These are phyloP conservation scores for Hippocampus mohnikei DNA, from an alignment of 2,113 vertebrate species.

Conservation along the genomic window DNA sequence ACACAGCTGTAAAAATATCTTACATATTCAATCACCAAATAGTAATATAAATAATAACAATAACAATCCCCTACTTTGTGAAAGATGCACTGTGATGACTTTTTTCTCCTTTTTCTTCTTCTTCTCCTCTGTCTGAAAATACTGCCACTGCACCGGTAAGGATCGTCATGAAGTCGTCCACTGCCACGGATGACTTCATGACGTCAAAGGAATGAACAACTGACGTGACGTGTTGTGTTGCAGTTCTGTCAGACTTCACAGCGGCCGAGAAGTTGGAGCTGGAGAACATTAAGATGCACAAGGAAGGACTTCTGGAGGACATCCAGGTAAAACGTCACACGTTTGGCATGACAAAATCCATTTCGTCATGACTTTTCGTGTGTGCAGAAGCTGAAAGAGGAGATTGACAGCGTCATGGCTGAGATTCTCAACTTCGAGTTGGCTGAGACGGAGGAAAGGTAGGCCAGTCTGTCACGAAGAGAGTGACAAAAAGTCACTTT, in stretches of 20 bases:
- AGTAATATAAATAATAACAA: too few species aligned
- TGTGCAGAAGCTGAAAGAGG: constrained; percentile 81
- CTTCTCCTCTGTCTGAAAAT: too few species aligned
- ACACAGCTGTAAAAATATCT: too few species aligned
- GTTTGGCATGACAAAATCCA: background rate
- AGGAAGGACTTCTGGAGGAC: constrained; percentile 82
- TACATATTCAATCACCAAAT: too few species aligned
- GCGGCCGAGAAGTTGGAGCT: constrained; percentile 79
- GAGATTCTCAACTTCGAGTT: constrained; percentile 84
- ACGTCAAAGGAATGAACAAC: background rate
- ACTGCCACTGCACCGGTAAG: too few species aligned
- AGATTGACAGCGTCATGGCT: constrained; percentile 84
- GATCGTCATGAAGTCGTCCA: too few species aligned
- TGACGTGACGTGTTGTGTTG: background rate
- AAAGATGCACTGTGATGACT: too few species aligned
- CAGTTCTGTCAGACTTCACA: constrained; percentile 77
- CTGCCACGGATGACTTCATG: too few species aligned
- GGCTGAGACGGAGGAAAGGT: constrained; percentile 77
- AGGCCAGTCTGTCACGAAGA: constrained; percentile 39
- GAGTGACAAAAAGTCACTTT: background rate
- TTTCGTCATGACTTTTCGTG: background rate
- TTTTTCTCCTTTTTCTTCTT: too few species aligned
- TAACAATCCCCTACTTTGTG: too few species aligned
- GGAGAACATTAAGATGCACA: constrained; percentile 78
- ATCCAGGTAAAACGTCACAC: constrained; percentile 74